Conservation (phyloP, 1,140 invertebrate species). For the Stratiolaelaps scimitus region DNA sequence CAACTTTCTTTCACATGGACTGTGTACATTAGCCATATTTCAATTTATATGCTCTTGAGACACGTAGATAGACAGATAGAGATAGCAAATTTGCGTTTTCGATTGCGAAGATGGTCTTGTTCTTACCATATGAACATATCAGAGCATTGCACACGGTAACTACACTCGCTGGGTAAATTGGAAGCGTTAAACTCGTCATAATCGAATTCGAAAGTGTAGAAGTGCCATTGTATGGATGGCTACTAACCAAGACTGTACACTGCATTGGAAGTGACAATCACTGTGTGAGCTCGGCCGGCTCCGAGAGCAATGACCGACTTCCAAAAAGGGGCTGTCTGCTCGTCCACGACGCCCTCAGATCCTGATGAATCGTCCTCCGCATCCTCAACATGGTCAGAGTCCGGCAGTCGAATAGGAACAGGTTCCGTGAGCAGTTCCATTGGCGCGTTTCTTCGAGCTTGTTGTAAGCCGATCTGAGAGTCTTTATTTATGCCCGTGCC, state of each 20-base stretch:
- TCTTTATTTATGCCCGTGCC: conserved; percentile 82
- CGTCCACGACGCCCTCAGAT: conserved; percentile 56
- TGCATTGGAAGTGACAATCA: conserved; percentile 60
- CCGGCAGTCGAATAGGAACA: background rate
- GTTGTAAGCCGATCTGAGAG: conserved; percentile 64
- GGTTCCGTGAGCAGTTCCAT: conserved; percentile 20
- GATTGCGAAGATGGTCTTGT: too few species aligned
- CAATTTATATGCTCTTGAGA: too few species aligned
- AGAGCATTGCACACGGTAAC: background rate
- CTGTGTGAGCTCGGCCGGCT: conserved; percentile 72
- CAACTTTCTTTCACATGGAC: too few species aligned
- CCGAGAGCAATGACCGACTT: conserved; percentile 51
- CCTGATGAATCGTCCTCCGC: too few species aligned
- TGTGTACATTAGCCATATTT: too few species aligned
- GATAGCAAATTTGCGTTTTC: too few species aligned
- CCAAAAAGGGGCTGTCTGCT: conserved; percentile 48
- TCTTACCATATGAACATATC: too few species aligned
- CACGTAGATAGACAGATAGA: too few species aligned
- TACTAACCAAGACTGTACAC: conserved; percentile 7
- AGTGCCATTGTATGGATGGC: too few species aligned
- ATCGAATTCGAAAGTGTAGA: conserved; percentile 18
- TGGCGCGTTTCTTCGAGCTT: background rate
- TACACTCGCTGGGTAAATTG: background rate
- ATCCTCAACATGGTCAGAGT: too few species aligned
- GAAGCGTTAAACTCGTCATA: conserved; percentile 32